Evolutionary conservation across 92 coral and sea anemone species (phyloP).

Genomic region (Metridium senile): DNA sequence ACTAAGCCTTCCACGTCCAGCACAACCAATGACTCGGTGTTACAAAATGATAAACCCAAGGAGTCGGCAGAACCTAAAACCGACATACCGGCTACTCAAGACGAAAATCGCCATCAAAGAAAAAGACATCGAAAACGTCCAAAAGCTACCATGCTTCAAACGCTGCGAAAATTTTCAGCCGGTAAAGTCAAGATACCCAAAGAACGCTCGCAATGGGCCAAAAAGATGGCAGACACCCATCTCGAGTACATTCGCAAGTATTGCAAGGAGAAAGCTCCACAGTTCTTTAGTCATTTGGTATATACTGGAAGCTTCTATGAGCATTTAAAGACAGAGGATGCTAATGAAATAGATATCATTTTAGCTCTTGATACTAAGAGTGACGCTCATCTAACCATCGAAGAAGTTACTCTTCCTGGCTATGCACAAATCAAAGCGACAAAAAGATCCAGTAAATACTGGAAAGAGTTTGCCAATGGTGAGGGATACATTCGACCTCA

Average conservation of each 20-base stretch:
- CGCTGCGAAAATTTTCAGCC: constrained; percentile 55
- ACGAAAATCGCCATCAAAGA: background rate
- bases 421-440: constrained; percentile 47
- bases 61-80: background rate
- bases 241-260: constrained; percentile 48
- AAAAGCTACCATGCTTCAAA: constrained; percentile 32
- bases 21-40: background rate
- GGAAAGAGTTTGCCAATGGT: constrained; percentile 28
- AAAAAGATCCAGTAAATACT: constrained; percentile 28
- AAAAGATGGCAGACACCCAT: constrained; percentile 48
- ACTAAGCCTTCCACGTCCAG: background rate
- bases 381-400: constrained; percentile 16
- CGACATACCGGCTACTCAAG: background rate
- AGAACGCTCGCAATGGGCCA: constrained; percentile 60
- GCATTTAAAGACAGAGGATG: constrained; percentile 52
- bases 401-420: constrained; percentile 35
- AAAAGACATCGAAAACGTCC: constrained; percentile 25
- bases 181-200: constrained; percentile 46
- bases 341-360: constrained; percentile 66
- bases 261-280: constrained; percentile 32
- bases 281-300: constrained; percentile 47
- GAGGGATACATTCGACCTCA: constrained; percentile 47
- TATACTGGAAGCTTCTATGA: constrained; percentile 77
- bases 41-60: background rate
- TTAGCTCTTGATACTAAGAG: constrained; percentile 51